These are phyloP conservation scores for Dromius quadrimaculatus DNA, from an alignment of 2,888 invertebrate genomes.

Conservation along the genomic window DNA sequence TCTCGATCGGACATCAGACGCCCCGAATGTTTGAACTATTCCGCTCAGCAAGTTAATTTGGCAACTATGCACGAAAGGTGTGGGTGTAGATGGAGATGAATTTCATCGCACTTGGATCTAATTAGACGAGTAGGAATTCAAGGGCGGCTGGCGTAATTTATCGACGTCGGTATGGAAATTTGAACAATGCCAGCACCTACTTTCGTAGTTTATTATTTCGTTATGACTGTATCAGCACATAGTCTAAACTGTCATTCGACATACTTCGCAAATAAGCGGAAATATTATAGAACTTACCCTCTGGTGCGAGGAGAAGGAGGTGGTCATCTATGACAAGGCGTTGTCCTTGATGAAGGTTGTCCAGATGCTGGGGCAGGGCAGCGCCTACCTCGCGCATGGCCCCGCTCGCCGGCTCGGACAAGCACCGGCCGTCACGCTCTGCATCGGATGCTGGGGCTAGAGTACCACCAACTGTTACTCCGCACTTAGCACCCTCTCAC, in stretches of 20 bases:
- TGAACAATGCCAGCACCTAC: neutral
- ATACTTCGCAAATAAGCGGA: no score
- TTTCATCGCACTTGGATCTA: neutral
- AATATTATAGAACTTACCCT: conserved; percentile 53
- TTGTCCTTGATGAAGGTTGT: conserved; percentile 67
- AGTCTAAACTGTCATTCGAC: no score
- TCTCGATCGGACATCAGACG: no score
- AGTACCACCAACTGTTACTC: neutral
- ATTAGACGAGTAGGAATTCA: conserved; percentile 34
- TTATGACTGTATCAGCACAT: no score
- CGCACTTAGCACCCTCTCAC: neutral
- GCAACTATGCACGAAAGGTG: conserved; percentile 25
- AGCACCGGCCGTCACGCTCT: conserved; percentile 5
- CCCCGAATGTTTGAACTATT: conserved; percentile 12
- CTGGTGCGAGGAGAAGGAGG: conserved; percentile 58
- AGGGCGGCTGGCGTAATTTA: conserved; percentile 4
- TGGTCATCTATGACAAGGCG: conserved; percentile 62
- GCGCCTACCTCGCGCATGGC: conserved; percentile 72
- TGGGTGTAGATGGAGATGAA: no score
- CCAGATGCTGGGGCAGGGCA: conserved; percentile 68
- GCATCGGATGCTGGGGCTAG: conserved; percentile 6
- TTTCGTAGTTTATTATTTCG: no score
- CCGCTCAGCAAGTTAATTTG: conserved; percentile 17
- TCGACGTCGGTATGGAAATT: conserved; percentile 28
- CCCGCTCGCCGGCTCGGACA: conserved; percentile 59